Conservation (phyloP, 2,113 vertebrate genomes). For the Sinocyclocheilus anshuiensis region DNA sequence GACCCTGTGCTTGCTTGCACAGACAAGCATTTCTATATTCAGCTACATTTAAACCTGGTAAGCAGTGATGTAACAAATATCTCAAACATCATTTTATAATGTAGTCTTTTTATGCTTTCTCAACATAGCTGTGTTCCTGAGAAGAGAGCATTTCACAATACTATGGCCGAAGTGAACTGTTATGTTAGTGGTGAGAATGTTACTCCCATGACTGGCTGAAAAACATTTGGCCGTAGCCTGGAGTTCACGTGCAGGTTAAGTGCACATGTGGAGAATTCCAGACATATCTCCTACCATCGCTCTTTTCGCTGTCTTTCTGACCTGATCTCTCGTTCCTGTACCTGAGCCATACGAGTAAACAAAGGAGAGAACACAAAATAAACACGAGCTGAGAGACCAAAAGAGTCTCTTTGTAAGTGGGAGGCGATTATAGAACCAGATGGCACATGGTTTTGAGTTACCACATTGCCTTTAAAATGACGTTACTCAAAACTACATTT, state of each 20-base stretch:
- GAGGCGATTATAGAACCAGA: slow-evolving; percentile 58
- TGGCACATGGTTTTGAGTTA: slow-evolving; percentile 65
- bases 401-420: slow-evolving; percentile 62
- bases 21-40: not conserved
- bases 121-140: not conserved
- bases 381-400: slow-evolving; percentile 53
- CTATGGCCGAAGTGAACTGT: not conserved
- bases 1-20: not conserved
- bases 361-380: slow-evolving; percentile 60
- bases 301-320: slow-evolving; percentile 39
- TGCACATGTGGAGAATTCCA: slow-evolving; percentile 60
- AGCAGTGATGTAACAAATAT: not conserved
- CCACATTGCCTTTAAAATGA: slow-evolving; percentile 58
- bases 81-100: not conserved
- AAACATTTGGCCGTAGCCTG: slow-evolving; percentile 12
- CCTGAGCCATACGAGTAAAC: slow-evolving; percentile 60
- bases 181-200: not conserved
- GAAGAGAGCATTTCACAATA: not conserved
- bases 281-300: slow-evolving; percentile 37
- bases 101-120: not conserved
- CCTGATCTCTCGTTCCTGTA: slow-evolving; percentile 50
- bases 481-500: slow-evolving; percentile 60
- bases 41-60: not conserved
- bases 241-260: slow-evolving; percentile 69
- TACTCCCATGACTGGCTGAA: slow-evolving; percentile 1